Evolutionary conservation across 2,797 vertebrate genomes (phyloP).

Genomic region (Mionectes olivaceus): DNA sequence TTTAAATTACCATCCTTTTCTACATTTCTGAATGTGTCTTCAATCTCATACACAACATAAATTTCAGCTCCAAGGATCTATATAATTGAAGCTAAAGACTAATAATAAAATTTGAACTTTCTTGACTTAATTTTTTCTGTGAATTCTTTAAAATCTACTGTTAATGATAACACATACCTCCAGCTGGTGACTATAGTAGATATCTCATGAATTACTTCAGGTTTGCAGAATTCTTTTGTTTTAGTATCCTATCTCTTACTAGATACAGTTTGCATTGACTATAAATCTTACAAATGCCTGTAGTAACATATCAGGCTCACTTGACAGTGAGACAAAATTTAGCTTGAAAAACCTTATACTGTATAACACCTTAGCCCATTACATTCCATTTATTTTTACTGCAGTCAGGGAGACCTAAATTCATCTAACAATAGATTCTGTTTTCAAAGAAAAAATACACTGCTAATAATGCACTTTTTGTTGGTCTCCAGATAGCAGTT

Average conservation of each 20-base stretch:
- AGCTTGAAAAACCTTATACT: not conserved
- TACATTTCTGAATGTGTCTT: not conserved
- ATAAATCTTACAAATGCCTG: not conserved
- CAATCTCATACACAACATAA: not conserved
- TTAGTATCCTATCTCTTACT: not conserved
- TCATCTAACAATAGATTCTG: not conserved
- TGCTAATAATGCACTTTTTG: not conserved
- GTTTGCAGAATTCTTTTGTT: not conserved
- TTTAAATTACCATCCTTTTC: not conserved
- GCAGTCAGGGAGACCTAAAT: not conserved
- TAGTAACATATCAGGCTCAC: not conserved
- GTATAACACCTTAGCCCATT: not conserved
- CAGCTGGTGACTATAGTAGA: not conserved
- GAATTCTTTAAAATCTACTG: not conserved
- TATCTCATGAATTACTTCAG: not conserved
- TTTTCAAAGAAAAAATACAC: not conserved
- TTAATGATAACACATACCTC: not conserved
- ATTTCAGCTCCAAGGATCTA: not conserved
- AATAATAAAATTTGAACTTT: not conserved
- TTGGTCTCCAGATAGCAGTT: not conserved
- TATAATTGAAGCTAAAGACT: not conserved
- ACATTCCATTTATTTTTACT: constrained; percentile 30
- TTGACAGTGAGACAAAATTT: not conserved
- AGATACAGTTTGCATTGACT: not conserved
- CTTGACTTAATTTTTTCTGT: not conserved